Evolutionary conservation across 2,113 vertebrate species (phyloP).

Genomic region (Isichthys henryi): DNA sequence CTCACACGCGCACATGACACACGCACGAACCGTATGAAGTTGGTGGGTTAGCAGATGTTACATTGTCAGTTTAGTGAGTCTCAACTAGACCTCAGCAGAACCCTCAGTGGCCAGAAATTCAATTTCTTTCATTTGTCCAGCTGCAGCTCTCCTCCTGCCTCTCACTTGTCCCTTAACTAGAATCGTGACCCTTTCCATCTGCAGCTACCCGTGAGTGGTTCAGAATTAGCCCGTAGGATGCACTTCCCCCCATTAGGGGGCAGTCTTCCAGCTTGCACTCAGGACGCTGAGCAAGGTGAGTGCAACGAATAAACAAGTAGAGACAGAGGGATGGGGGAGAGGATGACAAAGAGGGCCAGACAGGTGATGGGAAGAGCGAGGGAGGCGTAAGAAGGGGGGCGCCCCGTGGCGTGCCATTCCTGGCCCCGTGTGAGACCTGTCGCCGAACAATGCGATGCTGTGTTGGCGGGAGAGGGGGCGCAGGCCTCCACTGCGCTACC

Average conservation of each 20-base stretch:
- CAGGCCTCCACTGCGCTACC: slow-evolving; percentile 8
- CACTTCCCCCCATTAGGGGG: not conserved
- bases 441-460: not conserved
- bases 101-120: not conserved
- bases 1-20: not conserved
- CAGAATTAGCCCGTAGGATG: not conserved
- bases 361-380: not conserved
- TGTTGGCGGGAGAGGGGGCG: not conserved
- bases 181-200: not conserved
- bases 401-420: not conserved
- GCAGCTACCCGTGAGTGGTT: not conserved
- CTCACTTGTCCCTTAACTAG: not conserved
- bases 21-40: not conserved
- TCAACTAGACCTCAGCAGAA: not conserved
- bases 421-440: not conserved
- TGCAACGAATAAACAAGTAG: not conserved
- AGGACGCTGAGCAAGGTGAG: not conserved
- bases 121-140: not conserved
- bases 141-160: not conserved
- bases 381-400: not conserved
- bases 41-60: not conserved
- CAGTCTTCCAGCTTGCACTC: not conserved
- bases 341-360: not conserved
- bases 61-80: not conserved
- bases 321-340: not conserved